Evolutionary conservation across 1,140 invertebrate species (phyloP), one percentile per base, ranked within the genome.

Genomic region (Drosophila repleta): DNA sequence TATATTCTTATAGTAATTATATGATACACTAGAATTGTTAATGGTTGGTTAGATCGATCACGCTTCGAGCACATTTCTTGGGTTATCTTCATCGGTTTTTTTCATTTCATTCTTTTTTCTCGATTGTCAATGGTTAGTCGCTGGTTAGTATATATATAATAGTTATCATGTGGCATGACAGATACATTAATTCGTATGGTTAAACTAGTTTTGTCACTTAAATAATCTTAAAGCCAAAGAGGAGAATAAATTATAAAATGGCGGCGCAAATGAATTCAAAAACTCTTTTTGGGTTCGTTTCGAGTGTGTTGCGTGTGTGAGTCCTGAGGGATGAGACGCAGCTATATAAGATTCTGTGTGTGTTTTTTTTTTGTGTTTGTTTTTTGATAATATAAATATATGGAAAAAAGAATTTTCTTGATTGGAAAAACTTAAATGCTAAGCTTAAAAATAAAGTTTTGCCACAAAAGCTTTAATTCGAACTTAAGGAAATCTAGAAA

Each of bases 21-120:
- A 77, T 85, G 76, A 66, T 85, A 78, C 74, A 77, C 69, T 84
- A 83, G 61, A 79, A 76, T 84, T 74, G 80, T 84, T 79, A 84
- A 84, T 84, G 72, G 64, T 65, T 76, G 62, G 61, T 82, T 82
- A 78, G 70, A 60, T 74, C 74, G 56, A 61, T 66, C 74, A 78
- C 74, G 71, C 61, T 70, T 39, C 4, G 41, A 39, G 37, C 58
- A 63, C 26, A 48, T 52, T 58, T 48, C 48, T 35, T 35, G 2
- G 10, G 32, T 35, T 35, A 2, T 35, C 26, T 58, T 29, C 37
- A n/a, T n/a, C n/a, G n/a, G n/a, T 18, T 65, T 41, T 39, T 15
- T 58, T 51, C 26, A n/a, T n/a, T n/a, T n/a, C n/a, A n/a, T 39
- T 35, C 52, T 18, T 35, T 51, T 70, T 62, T 51, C 62, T 65